Conservation (phyloP, 92 coral and sea anemone genomes). For the Pocillopora meandrina region DNA sequence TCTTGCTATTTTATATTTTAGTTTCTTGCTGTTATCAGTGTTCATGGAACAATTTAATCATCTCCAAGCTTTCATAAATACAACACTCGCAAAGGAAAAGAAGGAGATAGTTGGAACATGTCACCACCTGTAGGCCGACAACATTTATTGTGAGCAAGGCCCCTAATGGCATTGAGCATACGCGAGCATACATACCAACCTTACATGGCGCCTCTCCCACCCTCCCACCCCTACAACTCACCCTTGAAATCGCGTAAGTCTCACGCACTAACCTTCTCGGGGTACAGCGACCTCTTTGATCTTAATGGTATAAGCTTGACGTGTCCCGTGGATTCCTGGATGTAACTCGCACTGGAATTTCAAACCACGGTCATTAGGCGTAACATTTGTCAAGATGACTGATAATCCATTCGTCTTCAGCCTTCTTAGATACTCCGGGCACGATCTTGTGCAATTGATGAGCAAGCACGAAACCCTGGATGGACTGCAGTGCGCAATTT, state of each 20-base stretch:
- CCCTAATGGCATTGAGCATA: no score
- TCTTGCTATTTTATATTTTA: no score
- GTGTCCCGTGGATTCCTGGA: neutral
- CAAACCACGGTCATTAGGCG: slow-evolving; percentile 9
- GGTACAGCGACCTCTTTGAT: neutral
- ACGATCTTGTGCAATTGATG: neutral
- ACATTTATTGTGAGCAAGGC: no score
- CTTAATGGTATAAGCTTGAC: neutral
- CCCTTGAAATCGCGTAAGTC: no score
- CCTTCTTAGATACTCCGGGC: slow-evolving; percentile 15
- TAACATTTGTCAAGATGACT: neutral
- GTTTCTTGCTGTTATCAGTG: no score
- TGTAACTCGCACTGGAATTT: neutral
- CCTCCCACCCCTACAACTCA: neutral
- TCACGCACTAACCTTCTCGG: slow-evolving; percentile 7
- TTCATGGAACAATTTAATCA: no score
- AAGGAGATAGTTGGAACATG: no score
- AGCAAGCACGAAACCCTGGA: neutral
- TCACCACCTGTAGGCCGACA: no score
- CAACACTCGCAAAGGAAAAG: no score
- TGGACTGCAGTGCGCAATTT: slow-evolving; percentile 1
- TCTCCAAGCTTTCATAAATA: no score
- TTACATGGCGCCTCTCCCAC: neutral
- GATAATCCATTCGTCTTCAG: slow-evolving; percentile 5
- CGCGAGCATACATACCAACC: no score